phyloP scores from a whole-genome alignment of 2,797 vertebrate species.

The Myotis pilosus region DNA sequence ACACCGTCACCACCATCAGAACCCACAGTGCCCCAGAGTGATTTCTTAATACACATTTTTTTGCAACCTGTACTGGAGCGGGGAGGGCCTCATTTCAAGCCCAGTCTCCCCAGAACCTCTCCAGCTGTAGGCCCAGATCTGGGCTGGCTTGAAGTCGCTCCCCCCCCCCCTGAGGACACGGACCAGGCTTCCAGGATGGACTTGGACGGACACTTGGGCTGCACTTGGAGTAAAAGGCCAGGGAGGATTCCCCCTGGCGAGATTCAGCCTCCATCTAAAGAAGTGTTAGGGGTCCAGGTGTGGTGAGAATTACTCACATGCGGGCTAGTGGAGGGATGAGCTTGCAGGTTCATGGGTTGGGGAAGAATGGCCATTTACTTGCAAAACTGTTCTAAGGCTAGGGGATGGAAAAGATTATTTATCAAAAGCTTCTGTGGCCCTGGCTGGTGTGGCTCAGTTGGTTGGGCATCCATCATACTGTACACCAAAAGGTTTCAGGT shows the following conservation, averaged over 20 bases:
- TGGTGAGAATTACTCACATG: neutral
- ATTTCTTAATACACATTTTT: constrained; percentile 13
- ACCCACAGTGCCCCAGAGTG: constrained; percentile 15
- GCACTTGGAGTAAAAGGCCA: neutral
- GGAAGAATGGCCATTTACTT: constrained; percentile 7
- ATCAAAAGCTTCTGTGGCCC: neutral
- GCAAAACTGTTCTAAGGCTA: constrained; percentile 20
- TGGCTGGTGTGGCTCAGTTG: neutral
- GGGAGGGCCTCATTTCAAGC: neutral
- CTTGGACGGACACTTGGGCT: neutral
- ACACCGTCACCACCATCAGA: neutral
- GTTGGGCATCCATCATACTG: neutral
- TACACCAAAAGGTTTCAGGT: neutral
- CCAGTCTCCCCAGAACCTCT: neutral
- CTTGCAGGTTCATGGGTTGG: neutral
- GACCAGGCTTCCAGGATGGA: neutral
- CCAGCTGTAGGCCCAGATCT: neutral
- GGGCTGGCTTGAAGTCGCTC: neutral
- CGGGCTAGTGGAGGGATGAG: neutral
- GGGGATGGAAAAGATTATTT: neutral
- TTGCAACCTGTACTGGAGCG: neutral
- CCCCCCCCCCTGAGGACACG: neutral
- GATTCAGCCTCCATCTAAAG: constrained; percentile 3
- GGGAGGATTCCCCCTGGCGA: neutral
- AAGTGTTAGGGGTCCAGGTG: neutral